Conservation (phyloP, 2,113 vertebrate genomes). For the Cisticola juncidis region DNA sequence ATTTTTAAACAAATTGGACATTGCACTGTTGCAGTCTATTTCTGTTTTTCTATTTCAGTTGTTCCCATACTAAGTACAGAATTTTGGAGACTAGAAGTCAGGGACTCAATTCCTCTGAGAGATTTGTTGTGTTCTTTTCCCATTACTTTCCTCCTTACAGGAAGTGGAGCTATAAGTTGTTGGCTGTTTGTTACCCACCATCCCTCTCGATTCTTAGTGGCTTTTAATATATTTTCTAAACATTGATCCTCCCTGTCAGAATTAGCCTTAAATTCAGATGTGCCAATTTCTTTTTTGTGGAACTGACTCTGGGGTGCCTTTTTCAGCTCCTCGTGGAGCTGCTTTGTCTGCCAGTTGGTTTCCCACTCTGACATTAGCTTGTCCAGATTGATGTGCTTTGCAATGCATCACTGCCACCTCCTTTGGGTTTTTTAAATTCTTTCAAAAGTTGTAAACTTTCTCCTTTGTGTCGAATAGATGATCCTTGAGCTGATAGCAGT, state of each 20-base stretch:
- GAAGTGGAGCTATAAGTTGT: neutral
- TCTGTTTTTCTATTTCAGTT: neutral
- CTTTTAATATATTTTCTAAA: neutral
- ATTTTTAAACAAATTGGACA: neutral
- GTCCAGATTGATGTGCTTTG: neutral
- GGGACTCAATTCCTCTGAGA: neutral
- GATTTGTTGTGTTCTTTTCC: neutral
- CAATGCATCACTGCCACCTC: neutral
- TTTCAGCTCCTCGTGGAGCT: neutral
- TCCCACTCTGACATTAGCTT: neutral
- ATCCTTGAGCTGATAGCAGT: neutral
- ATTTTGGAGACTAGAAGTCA: neutral
- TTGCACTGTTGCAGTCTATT: neutral
- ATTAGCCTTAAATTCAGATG: neutral
- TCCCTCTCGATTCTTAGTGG: neutral
- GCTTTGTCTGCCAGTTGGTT: accelerated
- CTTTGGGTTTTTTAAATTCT: neutral
- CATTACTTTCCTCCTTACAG: neutral
- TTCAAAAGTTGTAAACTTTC: neutral
- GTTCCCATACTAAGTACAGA: neutral
- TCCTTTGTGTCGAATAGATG: neutral
- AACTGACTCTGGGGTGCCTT: neutral
- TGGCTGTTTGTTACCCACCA: neutral
- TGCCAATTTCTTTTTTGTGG: neutral
- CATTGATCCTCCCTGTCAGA: neutral